These are phyloP conservation scores for Chrysogorgia sp. DNA, from an alignment of 92 coral and sea anemone species.

Conservation along the genomic window DNA sequence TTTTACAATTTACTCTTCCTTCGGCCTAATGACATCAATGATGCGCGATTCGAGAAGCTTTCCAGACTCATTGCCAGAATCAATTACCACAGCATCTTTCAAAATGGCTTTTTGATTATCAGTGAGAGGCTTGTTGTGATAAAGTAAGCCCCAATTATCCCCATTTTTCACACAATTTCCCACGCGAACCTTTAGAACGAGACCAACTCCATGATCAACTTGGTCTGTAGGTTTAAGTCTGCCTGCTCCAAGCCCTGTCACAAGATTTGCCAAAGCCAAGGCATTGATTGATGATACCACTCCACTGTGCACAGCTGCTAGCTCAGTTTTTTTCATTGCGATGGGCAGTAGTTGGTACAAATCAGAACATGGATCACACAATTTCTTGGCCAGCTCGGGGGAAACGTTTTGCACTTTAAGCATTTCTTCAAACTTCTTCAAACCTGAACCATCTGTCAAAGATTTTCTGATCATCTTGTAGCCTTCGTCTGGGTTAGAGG, in stretches of 20 bases:
- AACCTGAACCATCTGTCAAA: conserved; percentile 72
- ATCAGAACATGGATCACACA: conserved; percentile 66
- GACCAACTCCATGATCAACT: conserved; percentile 84
- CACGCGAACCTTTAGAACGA: conserved; percentile 62
- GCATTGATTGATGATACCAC: conserved; percentile 74
- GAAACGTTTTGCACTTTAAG: conserved; percentile 76
- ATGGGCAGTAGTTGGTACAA: conserved; percentile 69
- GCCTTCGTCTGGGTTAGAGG: conserved; percentile 66
- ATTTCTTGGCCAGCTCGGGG: conserved; percentile 55
- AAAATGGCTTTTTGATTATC: conserved; percentile 46
- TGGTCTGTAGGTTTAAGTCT: conserved; percentile 61
- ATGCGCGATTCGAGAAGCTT: conserved; percentile 73
- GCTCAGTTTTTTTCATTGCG: conserved; percentile 62
- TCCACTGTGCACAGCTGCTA: conserved; percentile 66
- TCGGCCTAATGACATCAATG: conserved; percentile 58
- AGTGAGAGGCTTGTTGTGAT: conserved; percentile 70
- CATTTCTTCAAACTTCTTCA: conserved; percentile 79
- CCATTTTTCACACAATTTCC: conserved; percentile 72
- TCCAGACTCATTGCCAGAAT: conserved; percentile 32
- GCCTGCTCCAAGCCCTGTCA: conserved; percentile 83
- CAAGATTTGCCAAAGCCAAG: conserved; percentile 67
- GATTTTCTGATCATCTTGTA: conserved; percentile 59
- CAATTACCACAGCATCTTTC: conserved; percentile 58
- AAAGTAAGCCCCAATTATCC: conserved; percentile 69
- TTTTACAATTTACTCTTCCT: too few species aligned